phyloP scores from a whole-genome alignment of 2,797 vertebrate genomes.

The Australoheros facetus region DNA sequence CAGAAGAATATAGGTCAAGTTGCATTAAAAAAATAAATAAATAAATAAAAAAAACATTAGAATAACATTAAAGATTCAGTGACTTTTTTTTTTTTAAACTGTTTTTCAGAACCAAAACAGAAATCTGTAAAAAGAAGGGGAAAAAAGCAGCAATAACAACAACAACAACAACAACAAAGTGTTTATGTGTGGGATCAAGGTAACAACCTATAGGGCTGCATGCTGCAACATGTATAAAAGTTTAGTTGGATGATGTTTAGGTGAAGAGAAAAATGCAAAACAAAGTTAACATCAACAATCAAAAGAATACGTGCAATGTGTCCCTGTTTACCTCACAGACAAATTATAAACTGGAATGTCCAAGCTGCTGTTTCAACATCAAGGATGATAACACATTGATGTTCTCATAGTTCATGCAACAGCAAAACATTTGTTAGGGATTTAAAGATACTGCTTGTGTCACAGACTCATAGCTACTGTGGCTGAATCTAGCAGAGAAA shows the following conservation, averaged over 20 bases:
- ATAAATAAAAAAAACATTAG: too few species aligned
- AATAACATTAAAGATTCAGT: too few species aligned
- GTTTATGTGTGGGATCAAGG: not conserved
- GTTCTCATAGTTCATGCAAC: constrained; percentile 7
- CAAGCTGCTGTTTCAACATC: constrained; percentile 18
- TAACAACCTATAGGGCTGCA: not conserved
- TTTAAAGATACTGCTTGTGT: constrained; percentile 31
- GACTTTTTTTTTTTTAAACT: too few species aligned
- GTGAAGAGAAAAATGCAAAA: not conserved
- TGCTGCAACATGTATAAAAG: not conserved
- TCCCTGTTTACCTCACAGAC: constrained; percentile 14
- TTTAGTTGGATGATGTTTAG: not conserved
- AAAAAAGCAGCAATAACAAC: constrained; percentile 9
- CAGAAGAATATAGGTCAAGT: too few species aligned
- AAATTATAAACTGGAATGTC: constrained; percentile 16
- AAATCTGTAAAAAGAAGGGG: not conserved
- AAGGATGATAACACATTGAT: not conserved
- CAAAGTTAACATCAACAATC: not conserved
- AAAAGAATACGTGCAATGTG: constrained; percentile 5
- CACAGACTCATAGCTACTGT: constrained; percentile 16
- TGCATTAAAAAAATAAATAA: too few species aligned
- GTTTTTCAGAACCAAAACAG: not conserved
- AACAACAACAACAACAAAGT: not conserved
- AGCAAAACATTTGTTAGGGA: constrained; percentile 42
- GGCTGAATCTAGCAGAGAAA: constrained; percentile 25